Evolutionary conservation across 2,113 vertebrate species (phyloP), one percentile per base, ranked within the genome.

Genomic region (Hippoglossus stenolepis): DNA sequence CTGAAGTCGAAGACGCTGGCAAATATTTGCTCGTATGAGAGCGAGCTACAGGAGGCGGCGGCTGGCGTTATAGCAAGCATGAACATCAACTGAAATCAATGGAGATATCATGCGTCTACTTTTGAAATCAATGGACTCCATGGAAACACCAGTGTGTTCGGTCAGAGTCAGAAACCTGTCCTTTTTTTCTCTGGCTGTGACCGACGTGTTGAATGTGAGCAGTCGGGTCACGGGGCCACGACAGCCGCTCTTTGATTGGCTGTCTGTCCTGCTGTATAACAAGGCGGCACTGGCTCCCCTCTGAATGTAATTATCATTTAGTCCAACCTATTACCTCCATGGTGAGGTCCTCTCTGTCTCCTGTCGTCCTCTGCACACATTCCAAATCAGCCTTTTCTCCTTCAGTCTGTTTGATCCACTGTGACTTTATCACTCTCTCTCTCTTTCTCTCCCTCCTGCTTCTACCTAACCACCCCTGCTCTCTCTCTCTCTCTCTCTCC

Each of bases 231-330:
- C 5, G 65, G 59, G 80, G 62, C 76, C 73, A 13, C 14, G 54
- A 57, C 38, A 53, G 87, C 51, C 2, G 14, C 49, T 73, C 38
- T 78, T 10, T 86, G 77, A 88, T 79, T 89, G 86, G 49, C 61
- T 76, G 28, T 26, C n/a, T 35, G 38, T 67, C 58, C 54, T 60
- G 70, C 53, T 61, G 80, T 77, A 51, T 79, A 69, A 77, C 65
- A 56, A 65, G n/a, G 80, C 18, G 0, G 57, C 60, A 26, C 54
- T 3, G 26, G 59, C 57, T 53, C 60, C 58, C 56, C 63, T 23
- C 54, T 75, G 79, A 83, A 85, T 80, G 85, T 13, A 73, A 90
- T 90, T 77, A 90, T 85, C 70, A 35, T 80, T 67, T 21, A 66
- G 58, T 15, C 56, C 64, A 40, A 70, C 70, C 76, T 74, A 87